phyloP scores from a whole-genome alignment of 2,888 invertebrate species.

The Lutraria lutraria region DNA sequence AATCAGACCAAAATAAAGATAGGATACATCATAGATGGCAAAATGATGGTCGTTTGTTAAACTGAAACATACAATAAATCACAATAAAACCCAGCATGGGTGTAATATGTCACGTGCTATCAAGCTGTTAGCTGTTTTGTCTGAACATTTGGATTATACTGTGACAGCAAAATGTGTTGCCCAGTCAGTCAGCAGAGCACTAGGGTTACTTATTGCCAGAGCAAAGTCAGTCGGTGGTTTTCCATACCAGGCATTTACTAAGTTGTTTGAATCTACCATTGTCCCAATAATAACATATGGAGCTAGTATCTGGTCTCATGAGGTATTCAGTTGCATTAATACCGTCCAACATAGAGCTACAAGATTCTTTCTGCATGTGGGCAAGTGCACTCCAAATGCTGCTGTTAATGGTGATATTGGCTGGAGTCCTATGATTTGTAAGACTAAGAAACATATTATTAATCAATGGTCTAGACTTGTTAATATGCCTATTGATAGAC shows the following conservation, averaged over 20 bases:
- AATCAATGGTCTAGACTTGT: background rate
- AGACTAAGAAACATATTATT: too few relatives aligned
- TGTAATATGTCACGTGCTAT: too few relatives aligned
- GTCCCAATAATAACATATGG: background rate
- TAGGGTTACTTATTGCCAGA: slow-evolving; percentile 21
- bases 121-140: too few relatives aligned
- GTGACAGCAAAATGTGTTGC: slow-evolving; percentile 33
- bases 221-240: slow-evolving; percentile 13
- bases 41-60: slow-evolving; percentile 29
- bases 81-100: background rate
- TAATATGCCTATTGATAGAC: too few relatives aligned
- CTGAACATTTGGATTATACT: slow-evolving; percentile 41
- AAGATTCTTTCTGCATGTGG: too few relatives aligned
- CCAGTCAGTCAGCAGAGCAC: slow-evolving; percentile 22
- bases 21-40: slow-evolving; percentile 64
- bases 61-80: background rate
- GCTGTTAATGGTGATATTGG: too few relatives aligned
- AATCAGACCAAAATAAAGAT: slow-evolving; percentile 66
- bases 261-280: background rate
- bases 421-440: too few relatives aligned
- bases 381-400: too few relatives aligned
- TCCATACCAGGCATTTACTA: slow-evolving; percentile 6
- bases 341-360: too few relatives aligned
- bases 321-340: background rate
- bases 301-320: background rate